Conservation (phyloP, 2,888 invertebrate genomes). For the Dione juno region DNA sequence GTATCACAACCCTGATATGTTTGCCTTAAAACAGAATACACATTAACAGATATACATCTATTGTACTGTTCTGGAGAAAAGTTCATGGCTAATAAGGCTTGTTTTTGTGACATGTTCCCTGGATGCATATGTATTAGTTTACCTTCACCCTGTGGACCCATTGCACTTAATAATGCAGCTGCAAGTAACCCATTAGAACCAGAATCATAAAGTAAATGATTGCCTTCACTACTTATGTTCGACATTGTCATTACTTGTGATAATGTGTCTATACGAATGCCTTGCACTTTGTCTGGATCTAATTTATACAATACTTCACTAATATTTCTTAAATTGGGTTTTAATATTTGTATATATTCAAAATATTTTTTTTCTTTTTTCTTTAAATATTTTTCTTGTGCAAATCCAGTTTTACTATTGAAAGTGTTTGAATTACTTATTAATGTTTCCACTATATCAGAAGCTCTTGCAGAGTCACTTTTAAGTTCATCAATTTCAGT, state of each 20-base stretch:
- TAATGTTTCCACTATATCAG: conserved; percentile 92
- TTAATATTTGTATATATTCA: conserved; percentile 90
- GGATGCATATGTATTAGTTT: conserved; percentile 90
- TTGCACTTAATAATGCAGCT: conserved; percentile 91
- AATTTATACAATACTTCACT: conserved; percentile 92
- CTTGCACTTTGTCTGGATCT: conserved; percentile 89
- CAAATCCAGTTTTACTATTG: conserved; percentile 93
- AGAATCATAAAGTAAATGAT: conserved; percentile 93
- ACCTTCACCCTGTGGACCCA: conserved; percentile 86
- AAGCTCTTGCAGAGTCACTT: conserved; percentile 89
- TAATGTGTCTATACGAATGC: conserved; percentile 93
- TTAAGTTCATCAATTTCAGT: conserved; percentile 92
- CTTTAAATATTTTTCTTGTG: conserved; percentile 96
- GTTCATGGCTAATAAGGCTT: conserved; percentile 91
- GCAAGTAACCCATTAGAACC: conserved; percentile 93
- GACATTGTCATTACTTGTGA: conserved; percentile 93
- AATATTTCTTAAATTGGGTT: conserved; percentile 91
- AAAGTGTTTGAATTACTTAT: conserved; percentile 97
- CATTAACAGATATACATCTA: conserved; percentile 89
- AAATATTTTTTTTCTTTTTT: conserved; percentile 98
- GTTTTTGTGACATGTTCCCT: conserved; percentile 91
- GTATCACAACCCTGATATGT: conserved; percentile 85
- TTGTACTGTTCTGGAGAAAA: conserved; percentile 87
- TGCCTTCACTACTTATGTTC: conserved; percentile 91
- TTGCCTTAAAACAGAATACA: conserved; percentile 88